phyloP scores from a whole-genome alignment of 2,888 invertebrate genomes.

The Oegoconia quadripuncta region DNA sequence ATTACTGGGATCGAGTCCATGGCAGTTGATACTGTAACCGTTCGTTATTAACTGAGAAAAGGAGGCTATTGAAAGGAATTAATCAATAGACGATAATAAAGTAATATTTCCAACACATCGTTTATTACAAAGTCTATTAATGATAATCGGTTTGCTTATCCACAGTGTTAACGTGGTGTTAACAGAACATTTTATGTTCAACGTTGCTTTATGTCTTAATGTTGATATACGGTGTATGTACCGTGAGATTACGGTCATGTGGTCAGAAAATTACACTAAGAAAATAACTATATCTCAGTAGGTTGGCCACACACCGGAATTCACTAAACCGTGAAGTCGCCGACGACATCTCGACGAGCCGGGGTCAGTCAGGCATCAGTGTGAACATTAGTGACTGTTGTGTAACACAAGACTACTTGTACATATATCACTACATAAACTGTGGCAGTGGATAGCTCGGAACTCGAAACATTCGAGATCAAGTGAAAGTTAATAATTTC shows the following conservation, averaged over 20 bases:
- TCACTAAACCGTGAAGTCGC: background rate
- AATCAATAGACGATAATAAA: no score
- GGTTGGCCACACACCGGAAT: background rate
- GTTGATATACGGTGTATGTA: background rate
- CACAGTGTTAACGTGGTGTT: no score
- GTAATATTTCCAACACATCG: no score
- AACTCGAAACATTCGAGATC: constrained; percentile 41
- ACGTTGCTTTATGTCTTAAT: background rate
- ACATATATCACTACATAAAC: background rate
- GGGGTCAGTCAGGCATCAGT: no score
- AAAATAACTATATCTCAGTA: background rate
- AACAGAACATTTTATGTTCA: no score
- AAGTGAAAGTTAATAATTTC: constrained; percentile 71
- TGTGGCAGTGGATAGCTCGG: constrained; percentile 19
- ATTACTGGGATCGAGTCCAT: no score
- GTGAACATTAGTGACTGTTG: background rate
- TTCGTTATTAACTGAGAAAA: no score
- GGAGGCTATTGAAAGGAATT: no score
- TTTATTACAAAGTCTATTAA: no score
- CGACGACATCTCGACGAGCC: no score
- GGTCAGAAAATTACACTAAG: background rate
- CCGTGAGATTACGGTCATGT: background rate
- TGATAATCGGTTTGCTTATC: no score
- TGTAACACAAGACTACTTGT: background rate
- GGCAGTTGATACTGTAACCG: no score